Evolutionary conservation across 2,113 vertebrate species (phyloP).

Genomic region (Lepisosteus osseus): DNA sequence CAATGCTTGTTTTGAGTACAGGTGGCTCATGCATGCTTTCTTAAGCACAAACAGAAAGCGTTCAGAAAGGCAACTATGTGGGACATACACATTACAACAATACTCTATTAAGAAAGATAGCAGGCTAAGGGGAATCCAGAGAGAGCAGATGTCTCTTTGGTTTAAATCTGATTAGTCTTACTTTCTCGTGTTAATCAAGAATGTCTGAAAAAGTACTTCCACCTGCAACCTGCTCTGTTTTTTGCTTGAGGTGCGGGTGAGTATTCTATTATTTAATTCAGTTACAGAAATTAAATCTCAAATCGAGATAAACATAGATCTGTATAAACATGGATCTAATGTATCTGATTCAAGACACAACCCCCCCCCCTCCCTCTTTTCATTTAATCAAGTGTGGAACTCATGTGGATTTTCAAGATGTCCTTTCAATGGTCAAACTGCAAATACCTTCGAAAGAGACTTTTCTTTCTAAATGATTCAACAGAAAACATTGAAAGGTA

Average conservation of each 20-base stretch:
- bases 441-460: too few relatives aligned
- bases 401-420: too few relatives aligned
- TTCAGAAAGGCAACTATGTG: background rate
- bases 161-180: constrained; percentile 17
- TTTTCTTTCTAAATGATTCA: too few relatives aligned
- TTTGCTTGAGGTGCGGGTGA: constrained; percentile 41
- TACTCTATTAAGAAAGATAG: background rate
- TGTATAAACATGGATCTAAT: constrained; percentile 23
- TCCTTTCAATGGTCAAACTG: too few relatives aligned
- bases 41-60: background rate
- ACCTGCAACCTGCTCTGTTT: constrained; percentile 26
- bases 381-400: background rate
- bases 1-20: background rate
- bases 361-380: constrained; percentile 25
- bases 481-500: too few relatives aligned
- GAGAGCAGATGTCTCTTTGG: constrained; percentile 5
- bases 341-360: constrained; percentile 32
- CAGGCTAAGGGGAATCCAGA: background rate
- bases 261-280: constrained; percentile 52
- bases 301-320: constrained; percentile 28
- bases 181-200: background rate
- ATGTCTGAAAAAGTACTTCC: background rate
- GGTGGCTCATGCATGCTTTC: background rate
- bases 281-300: constrained; percentile 39
- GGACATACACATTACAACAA: background rate